Evolutionary conservation across 1,140 invertebrate genomes (phyloP).

Genomic region (Nephila pilipes): DNA sequence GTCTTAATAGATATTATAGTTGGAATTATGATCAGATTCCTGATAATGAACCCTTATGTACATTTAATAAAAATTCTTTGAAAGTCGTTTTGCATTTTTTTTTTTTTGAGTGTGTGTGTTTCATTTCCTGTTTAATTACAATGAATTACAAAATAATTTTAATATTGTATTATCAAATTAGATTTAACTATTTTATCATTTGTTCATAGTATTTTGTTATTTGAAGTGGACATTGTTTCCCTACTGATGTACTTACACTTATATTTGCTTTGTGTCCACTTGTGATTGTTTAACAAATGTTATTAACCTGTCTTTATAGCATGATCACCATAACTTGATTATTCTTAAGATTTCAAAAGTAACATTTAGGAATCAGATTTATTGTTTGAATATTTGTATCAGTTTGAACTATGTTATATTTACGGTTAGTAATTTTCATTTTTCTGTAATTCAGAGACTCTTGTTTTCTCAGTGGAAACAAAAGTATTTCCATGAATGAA

Average conservation of each 20-base stretch:
- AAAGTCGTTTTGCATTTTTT: too few relatives aligned
- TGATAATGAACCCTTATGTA: too few relatives aligned
- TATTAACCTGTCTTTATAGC: constrained; percentile 2
- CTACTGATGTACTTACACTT: not conserved
- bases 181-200: too few relatives aligned
- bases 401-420: not conserved
- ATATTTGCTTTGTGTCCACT: not conserved
- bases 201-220: too few relatives aligned
- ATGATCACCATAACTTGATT: constrained; percentile 11
- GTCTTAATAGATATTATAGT: too few relatives aligned
- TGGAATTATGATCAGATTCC: too few relatives aligned
- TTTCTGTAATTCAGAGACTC: too few relatives aligned
- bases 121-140: not conserved
- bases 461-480: not conserved
- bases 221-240: not conserved
- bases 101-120: too few relatives aligned
- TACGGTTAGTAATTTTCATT: not conserved
- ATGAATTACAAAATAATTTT: not conserved
- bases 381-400: not conserved
- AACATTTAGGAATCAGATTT: constrained; percentile 5
- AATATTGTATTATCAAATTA: not conserved
- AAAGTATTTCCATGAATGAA: constrained; percentile 47
- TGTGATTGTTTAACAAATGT: not conserved
- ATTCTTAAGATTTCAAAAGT: not conserved
- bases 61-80: too few relatives aligned